phyloP scores from a whole-genome alignment of 2,113 vertebrate genomes.

The Ailuropoda melanoleuca region DNA sequence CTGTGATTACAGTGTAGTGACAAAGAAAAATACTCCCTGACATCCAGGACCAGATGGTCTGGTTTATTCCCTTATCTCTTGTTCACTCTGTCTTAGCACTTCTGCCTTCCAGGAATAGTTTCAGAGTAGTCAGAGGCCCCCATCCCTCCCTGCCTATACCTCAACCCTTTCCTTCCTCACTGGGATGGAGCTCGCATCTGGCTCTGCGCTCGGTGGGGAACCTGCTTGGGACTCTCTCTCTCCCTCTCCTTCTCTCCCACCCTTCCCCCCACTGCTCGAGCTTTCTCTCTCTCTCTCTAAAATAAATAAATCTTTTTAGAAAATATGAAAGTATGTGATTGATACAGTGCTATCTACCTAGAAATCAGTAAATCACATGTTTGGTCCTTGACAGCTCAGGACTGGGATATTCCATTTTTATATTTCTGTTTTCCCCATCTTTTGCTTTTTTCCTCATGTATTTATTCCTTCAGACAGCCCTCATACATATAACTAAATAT shows the following conservation, averaged over 20 bases:
- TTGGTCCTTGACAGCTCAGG: not conserved
- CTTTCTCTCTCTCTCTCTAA: not conserved
- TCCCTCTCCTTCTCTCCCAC: no score
- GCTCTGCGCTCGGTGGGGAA: not conserved
- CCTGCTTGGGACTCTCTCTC: not conserved
- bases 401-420: not conserved
- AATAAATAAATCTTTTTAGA: not conserved
- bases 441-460: not conserved
- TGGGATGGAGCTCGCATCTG: no score
- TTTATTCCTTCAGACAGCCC: not conserved
- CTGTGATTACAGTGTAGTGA: no score
- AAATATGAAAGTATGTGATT: not conserved
- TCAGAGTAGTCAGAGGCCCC: no score
- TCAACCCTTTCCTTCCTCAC: no score
- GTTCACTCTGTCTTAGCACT: no score
- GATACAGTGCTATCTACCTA: not conserved
- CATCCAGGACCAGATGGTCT: no score
- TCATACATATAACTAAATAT: not conserved
- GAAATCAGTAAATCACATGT: not conserved
- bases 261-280: not conserved
- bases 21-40: no score
- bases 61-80: no score
- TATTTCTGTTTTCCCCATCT: not conserved
- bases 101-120: no score
- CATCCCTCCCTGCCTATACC: no score